These are phyloP conservation scores for Jacana jacana DNA, from an alignment of 2,113 vertebrate species.

Conservation along the genomic window DNA sequence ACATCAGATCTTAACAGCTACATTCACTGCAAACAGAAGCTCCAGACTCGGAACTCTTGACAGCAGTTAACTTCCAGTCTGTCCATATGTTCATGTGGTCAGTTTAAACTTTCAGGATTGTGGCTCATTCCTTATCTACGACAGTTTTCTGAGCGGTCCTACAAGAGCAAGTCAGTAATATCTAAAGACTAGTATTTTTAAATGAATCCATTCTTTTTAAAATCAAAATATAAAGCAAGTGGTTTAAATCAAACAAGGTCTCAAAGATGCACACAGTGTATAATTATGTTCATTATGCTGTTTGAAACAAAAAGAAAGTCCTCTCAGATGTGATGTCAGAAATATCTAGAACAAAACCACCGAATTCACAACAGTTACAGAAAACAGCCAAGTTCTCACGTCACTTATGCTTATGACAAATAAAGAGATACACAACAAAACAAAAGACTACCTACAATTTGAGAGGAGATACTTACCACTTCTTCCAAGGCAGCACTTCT, in stretches of 20 bases:
- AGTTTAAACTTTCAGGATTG: background rate
- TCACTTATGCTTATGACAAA: background rate
- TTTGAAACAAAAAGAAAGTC: background rate
- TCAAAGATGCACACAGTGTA: background rate
- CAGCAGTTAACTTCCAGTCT: background rate
- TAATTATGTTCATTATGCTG: background rate
- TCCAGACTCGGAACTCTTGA: background rate
- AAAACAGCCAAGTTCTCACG: background rate
- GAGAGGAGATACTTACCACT: slow-evolving; percentile 82
- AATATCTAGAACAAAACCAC: background rate
- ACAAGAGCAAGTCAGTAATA: background rate
- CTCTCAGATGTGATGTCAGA: background rate
- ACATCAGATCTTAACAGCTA: background rate
- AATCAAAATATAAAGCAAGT: background rate
- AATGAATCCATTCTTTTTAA: background rate
- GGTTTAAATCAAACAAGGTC: background rate
- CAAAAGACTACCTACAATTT: background rate
- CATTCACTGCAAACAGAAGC: background rate
- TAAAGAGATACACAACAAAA: background rate
- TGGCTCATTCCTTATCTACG: background rate
- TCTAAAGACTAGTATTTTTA: background rate
- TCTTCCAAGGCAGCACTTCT: slow-evolving; percentile 97
- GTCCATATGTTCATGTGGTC: background rate
- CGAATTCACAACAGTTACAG: background rate
- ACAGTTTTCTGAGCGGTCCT: background rate